Base-by-base conservation (phyloP, 2,113 vertebrate genomes). In the Pycnonotus jocosus region DNA sequence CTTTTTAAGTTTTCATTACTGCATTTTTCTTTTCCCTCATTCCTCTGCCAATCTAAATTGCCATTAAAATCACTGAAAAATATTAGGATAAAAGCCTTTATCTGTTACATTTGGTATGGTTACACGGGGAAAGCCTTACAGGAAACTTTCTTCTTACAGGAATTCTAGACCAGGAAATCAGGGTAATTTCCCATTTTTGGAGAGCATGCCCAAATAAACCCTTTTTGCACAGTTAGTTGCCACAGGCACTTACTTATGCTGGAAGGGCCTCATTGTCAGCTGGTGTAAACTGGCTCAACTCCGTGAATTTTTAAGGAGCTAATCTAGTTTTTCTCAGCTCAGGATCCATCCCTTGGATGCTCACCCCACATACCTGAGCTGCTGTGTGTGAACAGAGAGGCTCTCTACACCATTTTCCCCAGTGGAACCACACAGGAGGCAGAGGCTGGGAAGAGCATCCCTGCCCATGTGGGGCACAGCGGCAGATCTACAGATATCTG, bases 81-180 rank as follows among this genome's bases (percentile, higher is more conserved):
- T 38, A 24, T 13, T 17, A 68, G 15, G 35, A 60, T 86, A 81
- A 83, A 86, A 47, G 37, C 9, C 17, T 57, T 70, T 73, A 50
- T 56, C 28, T 8, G 1, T 51, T 51, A 15, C 22, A 78, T 47
- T 21, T 88, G 10, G 5, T 50, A 58, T 7, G 17, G 50, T 23
- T 71, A 56, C n/a, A 42, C 9, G 15, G 42, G 10, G 31, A 48
- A 92, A 81, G 12, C 28, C 38, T 54, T 42, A 38, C 6, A 80
- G 47, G 33, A 88, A 93, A 48, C 3, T 1, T 28, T 61, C 47
- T 61, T 68, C 28, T 72, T 81, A 25, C 11, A 87, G 58, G 61
- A 85, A 92, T 76, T 87, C 21, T 53, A 87, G 76, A 71, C 28
- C 4, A 15, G 91, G 51, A 86, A 86, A 94, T 90, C 19, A 57